A percentile compares a stretch with the other conserved stretches of the same genome.
These are phyloP conservation scores for Erebia epiphron DNA, from an alignment of 2,888 invertebrate species.

Conservation along the genomic window DNA sequence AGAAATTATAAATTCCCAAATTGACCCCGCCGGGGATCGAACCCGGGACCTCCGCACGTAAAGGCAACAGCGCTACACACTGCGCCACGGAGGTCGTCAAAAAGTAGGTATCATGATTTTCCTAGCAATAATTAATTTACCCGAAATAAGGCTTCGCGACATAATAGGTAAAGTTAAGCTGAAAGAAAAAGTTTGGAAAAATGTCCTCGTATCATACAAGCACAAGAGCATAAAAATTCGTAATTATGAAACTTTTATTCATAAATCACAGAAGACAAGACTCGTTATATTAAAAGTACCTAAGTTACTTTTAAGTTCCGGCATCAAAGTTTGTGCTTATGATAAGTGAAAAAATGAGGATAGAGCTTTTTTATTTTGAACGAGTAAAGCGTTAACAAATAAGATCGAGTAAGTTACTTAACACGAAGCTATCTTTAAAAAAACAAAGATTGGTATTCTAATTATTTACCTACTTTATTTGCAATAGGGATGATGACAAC, in stretches of 20 bases:
- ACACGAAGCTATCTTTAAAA: no score
- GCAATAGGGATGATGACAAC: no score
- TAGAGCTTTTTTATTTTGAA: not conserved
- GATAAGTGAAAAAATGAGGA: not conserved
- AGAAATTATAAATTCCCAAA: no score
- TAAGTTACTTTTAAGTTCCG: slow-evolving; percentile 8
- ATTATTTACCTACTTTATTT: no score
- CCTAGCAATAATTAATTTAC: slow-evolving; percentile 3
- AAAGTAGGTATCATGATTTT: not conserved
- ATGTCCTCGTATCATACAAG: slow-evolving; percentile 17
- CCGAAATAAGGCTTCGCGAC: not conserved
- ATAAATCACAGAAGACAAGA: slow-evolving; percentile 21
- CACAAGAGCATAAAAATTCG: slow-evolving; percentile 1
- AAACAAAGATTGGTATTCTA: no score
- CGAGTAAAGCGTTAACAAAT: no score
- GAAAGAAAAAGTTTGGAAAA: slow-evolving; percentile 6
- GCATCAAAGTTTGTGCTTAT: not conserved
- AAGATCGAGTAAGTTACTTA: no score
- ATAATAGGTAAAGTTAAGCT: slow-evolving; percentile 15
- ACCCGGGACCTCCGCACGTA: no score
- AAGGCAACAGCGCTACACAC: no score
- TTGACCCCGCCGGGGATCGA: no score
- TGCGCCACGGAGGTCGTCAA: no score
- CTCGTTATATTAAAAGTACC: slow-evolving; percentile 8
- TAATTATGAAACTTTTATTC: slow-evolving; percentile 21